A percentile compares a stretch with the other conserved stretches of the same genome.
These are phyloP conservation scores for Agrochola lychnidis DNA, from an alignment of 2,888 invertebrate species.

Conservation along the genomic window DNA sequence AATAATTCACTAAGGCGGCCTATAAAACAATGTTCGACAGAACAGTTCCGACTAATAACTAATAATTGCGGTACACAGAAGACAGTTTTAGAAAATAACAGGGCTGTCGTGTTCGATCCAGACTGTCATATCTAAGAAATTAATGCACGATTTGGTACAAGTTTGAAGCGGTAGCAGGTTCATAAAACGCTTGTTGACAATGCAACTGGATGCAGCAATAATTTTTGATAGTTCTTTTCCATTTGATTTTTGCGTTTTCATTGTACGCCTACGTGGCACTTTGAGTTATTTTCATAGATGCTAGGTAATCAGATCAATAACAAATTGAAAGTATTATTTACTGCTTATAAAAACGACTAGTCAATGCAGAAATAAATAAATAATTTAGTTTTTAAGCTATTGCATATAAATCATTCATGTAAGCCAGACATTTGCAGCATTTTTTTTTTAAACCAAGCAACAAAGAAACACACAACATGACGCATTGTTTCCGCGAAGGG, in stretches of 20 bases:
- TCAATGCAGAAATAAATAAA: not conserved
- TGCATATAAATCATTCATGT: too few species aligned
- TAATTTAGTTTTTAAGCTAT: too few species aligned
- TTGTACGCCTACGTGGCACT: not conserved
- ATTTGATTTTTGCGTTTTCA: not conserved
- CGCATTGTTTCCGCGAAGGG: too few species aligned
- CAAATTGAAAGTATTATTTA: not conserved
- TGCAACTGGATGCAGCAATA: not conserved
- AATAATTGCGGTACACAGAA: constrained; percentile 55
- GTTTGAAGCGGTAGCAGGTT: not conserved
- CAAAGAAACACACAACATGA: too few species aligned
- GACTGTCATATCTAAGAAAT: constrained; percentile 57
- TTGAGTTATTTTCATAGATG: not conserved
- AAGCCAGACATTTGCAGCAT: not conserved
- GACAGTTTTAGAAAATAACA: constrained; percentile 59
- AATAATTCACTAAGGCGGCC: constrained; percentile 44
- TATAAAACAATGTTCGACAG: constrained; percentile 33
- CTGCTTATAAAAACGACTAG: not conserved
- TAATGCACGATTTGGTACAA: constrained; percentile 36
- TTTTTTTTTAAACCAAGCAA: not conserved
- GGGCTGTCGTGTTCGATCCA: constrained; percentile 37
- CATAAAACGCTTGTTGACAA: not conserved
- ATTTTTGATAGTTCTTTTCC: not conserved
- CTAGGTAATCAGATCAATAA: not conserved
- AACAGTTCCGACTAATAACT: constrained; percentile 49